Percentiles rank a stretch among this genome's conserved stretches.
Conservation (phyloP, 2,888 invertebrate genomes). For the Napeogenes inachia region DNA sequence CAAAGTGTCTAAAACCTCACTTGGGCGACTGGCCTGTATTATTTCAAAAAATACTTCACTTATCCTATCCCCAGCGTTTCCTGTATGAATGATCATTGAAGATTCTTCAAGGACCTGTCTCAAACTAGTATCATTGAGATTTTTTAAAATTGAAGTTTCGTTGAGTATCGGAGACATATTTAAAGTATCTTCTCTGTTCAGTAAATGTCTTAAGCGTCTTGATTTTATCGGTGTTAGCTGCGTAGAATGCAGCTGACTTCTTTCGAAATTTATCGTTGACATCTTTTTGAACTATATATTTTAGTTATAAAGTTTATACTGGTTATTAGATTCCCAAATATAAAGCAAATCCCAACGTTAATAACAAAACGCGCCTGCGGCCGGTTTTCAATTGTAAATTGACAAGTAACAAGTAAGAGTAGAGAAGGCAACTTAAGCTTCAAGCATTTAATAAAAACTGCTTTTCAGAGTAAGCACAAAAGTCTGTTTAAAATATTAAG, state of each 20-base stretch:
- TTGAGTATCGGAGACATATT: conserved; percentile 68
- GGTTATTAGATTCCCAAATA: not conserved
- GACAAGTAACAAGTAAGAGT: too few species aligned
- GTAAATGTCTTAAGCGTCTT: conserved; percentile 52
- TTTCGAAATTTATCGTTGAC: conserved; percentile 49
- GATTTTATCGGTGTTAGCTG: conserved; percentile 60
- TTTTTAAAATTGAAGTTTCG: conserved; percentile 69
- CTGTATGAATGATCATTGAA: conserved; percentile 51
- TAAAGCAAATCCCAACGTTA: not conserved
- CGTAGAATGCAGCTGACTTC: conserved; percentile 55
- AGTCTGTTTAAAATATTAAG: too few species aligned
- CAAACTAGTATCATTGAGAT: conserved; percentile 66
- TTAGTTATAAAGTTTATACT: not conserved
- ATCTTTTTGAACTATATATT: not conserved
- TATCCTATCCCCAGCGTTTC: conserved; percentile 55
- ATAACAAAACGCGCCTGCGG: too few species aligned
- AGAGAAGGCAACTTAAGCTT: too few species aligned
- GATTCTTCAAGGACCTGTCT: conserved; percentile 68
- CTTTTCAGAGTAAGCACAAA: too few species aligned
- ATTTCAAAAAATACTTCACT: conserved; percentile 70
- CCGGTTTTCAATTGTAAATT: too few species aligned
- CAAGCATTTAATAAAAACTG: too few species aligned
- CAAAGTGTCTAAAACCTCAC: conserved; percentile 79
- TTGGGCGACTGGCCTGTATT: conserved; percentile 61
- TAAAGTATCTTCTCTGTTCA: conserved; percentile 63